phyloP scores from a whole-genome alignment of 2,888 invertebrate species.

The Drosophila prolongata region DNA sequence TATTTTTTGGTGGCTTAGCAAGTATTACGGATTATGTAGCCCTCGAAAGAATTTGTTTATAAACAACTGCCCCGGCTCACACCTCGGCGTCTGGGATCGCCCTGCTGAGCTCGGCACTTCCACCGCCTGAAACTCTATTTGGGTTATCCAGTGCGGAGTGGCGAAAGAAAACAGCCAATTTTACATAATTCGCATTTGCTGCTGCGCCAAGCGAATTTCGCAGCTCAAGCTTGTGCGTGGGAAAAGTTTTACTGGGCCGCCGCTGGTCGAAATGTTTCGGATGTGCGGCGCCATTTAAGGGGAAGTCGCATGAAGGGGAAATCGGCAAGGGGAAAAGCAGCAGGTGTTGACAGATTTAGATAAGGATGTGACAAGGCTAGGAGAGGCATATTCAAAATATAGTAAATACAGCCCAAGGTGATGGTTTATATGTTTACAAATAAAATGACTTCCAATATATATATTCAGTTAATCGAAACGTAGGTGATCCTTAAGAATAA shows the following conservation, averaged over 20 bases:
- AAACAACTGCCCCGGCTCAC: conserved; percentile 53
- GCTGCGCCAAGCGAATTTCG: conserved; percentile 47
- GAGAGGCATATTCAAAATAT: background rate
- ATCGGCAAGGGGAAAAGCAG: background rate
- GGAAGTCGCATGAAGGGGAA: conserved; percentile 1
- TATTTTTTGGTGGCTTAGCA: conserved; percentile 1
- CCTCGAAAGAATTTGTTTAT: conserved; percentile 62
- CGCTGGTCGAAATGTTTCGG: conserved; percentile 24
- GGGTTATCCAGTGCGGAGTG: conserved; percentile 43
- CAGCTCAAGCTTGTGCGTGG: conserved; percentile 55
- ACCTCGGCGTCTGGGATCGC: conserved; percentile 44
- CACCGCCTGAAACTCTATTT: conserved; percentile 35
- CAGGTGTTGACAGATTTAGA: conserved; percentile 27
- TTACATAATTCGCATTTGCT: conserved; percentile 72
- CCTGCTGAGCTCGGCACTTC: conserved; percentile 39
- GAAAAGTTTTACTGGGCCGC: conserved; percentile 58
- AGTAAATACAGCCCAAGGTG: too few species aligned
- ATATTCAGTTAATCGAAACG: too few species aligned
- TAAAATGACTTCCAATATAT: too few species aligned
- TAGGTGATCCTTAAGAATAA: too few species aligned
- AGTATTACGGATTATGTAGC: conserved; percentile 15
- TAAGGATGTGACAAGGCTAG: conserved; percentile 14
- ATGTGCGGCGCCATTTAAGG: conserved; percentile 50
- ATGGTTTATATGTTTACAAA: too few species aligned
- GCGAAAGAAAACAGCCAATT: conserved; percentile 60